Base-by-base conservation (phyloP, 2,888 invertebrate species). In the Lathronympha strigana region DNA sequence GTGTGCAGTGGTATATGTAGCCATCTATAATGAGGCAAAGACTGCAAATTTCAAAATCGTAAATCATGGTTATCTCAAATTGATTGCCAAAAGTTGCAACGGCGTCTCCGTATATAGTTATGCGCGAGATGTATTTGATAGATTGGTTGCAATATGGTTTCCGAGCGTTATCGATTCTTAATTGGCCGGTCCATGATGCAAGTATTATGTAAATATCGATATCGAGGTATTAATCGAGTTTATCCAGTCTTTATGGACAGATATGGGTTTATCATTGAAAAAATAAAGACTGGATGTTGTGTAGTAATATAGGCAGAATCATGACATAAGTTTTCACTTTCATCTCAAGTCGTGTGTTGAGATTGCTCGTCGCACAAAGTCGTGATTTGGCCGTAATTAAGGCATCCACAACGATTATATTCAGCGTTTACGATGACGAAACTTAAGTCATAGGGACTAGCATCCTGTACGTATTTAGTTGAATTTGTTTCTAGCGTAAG, bases 371-470 rank as follows among this genome's bases (percentile, higher is more conserved):
- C 71, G 76, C 77, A 55, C 64, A 64, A 71, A 70, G 70, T 75
- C 76, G 77, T 79, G 79, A 79, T 76, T 72, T 74, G 66, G 66
- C 69, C 55, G 71, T 74, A 82, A 82, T 83, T 82, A 83, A 76
- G 74, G 69, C 78, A 80, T 81, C 78, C 63, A 76, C 79, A 79
- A 75, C 74, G 72, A 81, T 80, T 79, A 78, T 67, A 66, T 70
- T 72, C 71, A 67, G 67, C 60, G 67, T 73, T 69, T 71, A 68
- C 63, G 61, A 71, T 68, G 67, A 71, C 57, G 67, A 70, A 69
- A 75, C 72, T 73, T 66, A 60, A 23, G 60, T 28, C 47, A 47
- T 54, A 28, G 28, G 64, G 43, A 51, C 50, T 33, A 25, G 43
- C 28, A 54, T 63, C 63, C 57, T 63, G 25, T 60, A 38, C 47